These are phyloP conservation scores for Sakesphorus luctuosus DNA, from an alignment of 2,113 vertebrate genomes.

Conservation along the genomic window DNA sequence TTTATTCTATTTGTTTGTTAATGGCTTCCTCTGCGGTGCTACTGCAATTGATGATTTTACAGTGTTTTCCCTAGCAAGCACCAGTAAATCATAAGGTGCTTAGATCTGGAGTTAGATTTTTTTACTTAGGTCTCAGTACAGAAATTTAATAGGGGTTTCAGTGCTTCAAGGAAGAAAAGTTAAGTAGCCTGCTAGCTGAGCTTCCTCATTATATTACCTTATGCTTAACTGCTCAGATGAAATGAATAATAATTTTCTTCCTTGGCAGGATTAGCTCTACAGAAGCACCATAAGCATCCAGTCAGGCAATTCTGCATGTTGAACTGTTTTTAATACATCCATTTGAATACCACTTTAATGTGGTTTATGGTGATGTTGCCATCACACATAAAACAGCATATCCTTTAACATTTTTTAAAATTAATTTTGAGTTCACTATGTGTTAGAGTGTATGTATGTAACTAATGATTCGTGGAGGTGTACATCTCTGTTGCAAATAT, in stretches of 20 bases:
- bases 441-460: neutral
- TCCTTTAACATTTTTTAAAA: neutral
- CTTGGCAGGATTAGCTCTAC: neutral
- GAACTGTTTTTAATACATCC: neutral
- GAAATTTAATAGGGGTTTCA: constrained; percentile 40
- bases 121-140: neutral
- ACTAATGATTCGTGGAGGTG: constrained; percentile 23
- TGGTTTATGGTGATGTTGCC: neutral
- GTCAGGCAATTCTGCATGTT: constrained; percentile 1
- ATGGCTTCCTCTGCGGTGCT: neutral
- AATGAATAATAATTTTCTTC: constrained; percentile 43
- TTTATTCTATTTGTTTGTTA: neutral
- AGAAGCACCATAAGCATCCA: neutral
- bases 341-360: constrained; percentile 28
- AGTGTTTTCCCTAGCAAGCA: neutral
- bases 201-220: constrained; percentile 23
- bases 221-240: constrained; percentile 46
- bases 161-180: constrained; percentile 44
- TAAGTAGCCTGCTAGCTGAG: constrained; percentile 31
- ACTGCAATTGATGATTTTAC: neutral
- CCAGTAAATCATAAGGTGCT: constrained; percentile 26
- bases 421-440: neutral
- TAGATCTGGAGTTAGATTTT: neutral
- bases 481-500: neutral
- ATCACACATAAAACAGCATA: neutral